Conservation (phyloP, 2,113 vertebrate species). For the Oreamnos americanus region DNA sequence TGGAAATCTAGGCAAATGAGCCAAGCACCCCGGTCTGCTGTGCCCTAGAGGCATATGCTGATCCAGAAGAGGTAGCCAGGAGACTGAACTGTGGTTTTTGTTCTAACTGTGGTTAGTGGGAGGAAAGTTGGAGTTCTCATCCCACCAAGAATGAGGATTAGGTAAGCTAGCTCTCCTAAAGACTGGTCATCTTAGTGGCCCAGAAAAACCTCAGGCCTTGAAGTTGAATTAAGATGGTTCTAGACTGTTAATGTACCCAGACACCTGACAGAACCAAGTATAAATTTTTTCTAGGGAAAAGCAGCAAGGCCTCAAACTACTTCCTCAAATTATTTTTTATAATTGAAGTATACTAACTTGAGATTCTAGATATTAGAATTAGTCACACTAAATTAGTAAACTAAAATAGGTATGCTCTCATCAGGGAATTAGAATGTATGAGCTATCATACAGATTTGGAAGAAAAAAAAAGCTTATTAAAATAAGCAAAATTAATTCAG, state of each 20-base stretch:
- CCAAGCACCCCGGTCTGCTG: neutral
- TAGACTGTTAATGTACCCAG: neutral
- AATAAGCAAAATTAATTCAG: neutral
- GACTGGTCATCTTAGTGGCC: neutral
- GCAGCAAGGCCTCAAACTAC: neutral
- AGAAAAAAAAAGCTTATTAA: neutral
- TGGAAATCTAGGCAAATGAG: neutral
- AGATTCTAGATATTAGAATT: neutral
- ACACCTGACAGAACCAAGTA: neutral
- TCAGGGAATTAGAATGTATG: neutral
- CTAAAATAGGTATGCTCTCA: neutral
- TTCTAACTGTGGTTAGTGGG: neutral
- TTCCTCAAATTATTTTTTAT: slow-evolving; percentile 31
- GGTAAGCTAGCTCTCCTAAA: neutral
- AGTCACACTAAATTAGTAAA: neutral
- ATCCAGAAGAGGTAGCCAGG: neutral
- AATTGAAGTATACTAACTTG: neutral
- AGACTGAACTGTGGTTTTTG: neutral
- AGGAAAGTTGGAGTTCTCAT: neutral
- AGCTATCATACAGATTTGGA: neutral
- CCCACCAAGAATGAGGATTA: neutral
- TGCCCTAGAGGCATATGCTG: neutral
- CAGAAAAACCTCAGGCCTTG: neutral
- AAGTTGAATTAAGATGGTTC: neutral
- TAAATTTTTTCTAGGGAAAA: neutral